phyloP scores from a whole-genome alignment of 35 echinoderm and acorn worm species.

The Diadema setosum region DNA sequence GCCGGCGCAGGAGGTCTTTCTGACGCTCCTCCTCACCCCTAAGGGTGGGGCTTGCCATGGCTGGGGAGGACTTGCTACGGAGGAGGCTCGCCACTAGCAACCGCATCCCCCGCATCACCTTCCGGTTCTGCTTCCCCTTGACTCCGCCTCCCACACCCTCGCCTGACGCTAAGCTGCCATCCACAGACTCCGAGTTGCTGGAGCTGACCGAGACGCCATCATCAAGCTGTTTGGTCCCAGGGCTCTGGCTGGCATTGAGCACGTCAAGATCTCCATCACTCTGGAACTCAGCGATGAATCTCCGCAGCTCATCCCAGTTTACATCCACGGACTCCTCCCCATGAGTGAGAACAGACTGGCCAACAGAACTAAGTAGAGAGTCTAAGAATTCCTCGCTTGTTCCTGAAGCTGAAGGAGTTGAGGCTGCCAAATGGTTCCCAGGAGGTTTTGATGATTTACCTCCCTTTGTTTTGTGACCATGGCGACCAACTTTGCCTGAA shows the following conservation, averaged over 20 bases:
- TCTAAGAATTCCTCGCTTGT: slow-evolving; percentile 45
- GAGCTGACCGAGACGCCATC: background rate
- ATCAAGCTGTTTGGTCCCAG: background rate
- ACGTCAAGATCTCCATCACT: slow-evolving; percentile 13
- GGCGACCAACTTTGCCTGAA: background rate
- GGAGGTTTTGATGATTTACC: background rate
- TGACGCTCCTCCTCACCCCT: slow-evolving; percentile 19
- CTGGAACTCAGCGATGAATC: slow-evolving; percentile 62
- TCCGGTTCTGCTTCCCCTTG: slow-evolving; percentile 18
- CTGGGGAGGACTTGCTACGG: slow-evolving; percentile 1
- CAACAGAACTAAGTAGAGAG: background rate
- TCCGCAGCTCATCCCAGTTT: slow-evolving; percentile 48
- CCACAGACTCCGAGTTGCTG: slow-evolving; percentile 21
- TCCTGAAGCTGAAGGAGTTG: background rate
- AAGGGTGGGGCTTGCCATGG: background rate
- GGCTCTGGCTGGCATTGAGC: background rate
- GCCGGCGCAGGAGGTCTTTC: background rate
- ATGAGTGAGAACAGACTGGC: background rate
- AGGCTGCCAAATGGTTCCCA: background rate
- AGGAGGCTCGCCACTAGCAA: slow-evolving; percentile 36
- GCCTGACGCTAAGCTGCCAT: slow-evolving; percentile 22
- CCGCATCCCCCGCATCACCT: slow-evolving; percentile 8
- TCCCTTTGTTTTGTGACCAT: background rate
- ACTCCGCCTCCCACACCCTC: background rate
- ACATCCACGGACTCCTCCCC: slow-evolving; percentile 34